Evolutionary conservation across 2,113 vertebrate species (phyloP).

Genomic region (Aplodontia rufa): DNA sequence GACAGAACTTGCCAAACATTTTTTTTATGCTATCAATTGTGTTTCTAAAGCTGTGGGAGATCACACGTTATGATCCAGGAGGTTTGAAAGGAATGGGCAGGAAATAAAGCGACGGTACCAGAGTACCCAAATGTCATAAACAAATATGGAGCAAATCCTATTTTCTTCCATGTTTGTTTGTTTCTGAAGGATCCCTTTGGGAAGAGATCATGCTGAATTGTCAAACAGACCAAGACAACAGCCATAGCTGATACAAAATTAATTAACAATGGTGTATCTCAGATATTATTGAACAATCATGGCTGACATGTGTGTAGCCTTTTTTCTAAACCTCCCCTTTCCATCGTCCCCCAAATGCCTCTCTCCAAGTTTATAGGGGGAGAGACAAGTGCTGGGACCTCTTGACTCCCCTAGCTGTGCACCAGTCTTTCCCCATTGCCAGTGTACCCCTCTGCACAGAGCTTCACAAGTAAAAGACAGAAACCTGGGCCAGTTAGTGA

Average conservation of each 20-base stretch:
- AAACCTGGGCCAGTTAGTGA: not conserved
- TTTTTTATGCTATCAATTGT: not conserved
- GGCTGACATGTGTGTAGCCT: not conserved
- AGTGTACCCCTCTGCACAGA: not conserved
- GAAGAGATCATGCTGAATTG: not conserved
- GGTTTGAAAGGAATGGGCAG: not conserved
- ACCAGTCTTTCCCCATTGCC: not conserved
- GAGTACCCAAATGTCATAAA: not conserved
- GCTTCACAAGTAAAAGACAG: not conserved
- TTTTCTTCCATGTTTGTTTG: not conserved
- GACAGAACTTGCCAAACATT: not conserved
- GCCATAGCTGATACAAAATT: slow-evolving; percentile 21
- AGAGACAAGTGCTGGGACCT: not conserved
- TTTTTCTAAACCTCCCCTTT: not conserved
- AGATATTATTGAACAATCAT: not conserved
- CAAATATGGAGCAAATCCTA: not conserved
- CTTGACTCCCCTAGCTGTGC: not conserved
- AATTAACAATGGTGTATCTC: not conserved
- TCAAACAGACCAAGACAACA: not conserved
- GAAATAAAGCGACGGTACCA: not conserved
- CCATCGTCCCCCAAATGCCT: not conserved
- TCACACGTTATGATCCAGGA: not conserved
- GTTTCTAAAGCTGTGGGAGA: not conserved
- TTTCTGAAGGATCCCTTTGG: not conserved
- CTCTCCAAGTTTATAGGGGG: not conserved